Percentiles rank a stretch among this genome's conserved stretches.
Conservation (phyloP, 1,140 invertebrate genomes). For the Colletes gigas region DNA sequence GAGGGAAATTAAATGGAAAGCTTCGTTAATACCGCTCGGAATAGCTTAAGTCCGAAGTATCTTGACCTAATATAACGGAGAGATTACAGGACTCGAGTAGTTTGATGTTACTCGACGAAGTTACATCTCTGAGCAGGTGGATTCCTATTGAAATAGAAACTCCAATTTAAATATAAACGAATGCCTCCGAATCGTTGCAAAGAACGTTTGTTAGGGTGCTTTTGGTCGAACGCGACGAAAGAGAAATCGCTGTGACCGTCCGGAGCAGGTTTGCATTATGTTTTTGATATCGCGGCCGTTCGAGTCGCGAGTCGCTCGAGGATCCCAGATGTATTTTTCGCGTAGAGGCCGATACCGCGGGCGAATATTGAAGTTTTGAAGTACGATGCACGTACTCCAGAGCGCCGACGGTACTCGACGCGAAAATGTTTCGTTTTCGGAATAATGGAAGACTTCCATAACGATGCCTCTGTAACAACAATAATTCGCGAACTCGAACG, state of each 20-base stretch:
- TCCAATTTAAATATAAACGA: too few relatives aligned
- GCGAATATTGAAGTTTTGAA: conserved; percentile 5
- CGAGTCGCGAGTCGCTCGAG: neutral
- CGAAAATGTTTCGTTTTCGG: conserved; percentile 24
- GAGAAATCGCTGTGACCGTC: neutral
- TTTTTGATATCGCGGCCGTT: neutral
- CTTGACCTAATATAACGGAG: neutral
- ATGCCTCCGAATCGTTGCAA: too few relatives aligned
- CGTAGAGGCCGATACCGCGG: neutral
- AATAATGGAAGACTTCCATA: conserved; percentile 4
- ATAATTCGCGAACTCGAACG: neutral
- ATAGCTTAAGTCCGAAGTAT: too few relatives aligned
- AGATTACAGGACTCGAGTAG: neutral
- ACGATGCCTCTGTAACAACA: neutral
- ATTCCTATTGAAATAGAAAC: too few relatives aligned
- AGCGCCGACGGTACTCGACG: neutral
- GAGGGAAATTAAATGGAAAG: too few relatives aligned
- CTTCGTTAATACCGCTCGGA: too few relatives aligned
- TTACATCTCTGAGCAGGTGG: too few relatives aligned
- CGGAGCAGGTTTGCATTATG: neutral
- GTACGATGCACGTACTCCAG: neutral
- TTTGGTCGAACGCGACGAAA: too few relatives aligned
- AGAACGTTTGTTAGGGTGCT: too few relatives aligned
- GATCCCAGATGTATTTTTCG: neutral
- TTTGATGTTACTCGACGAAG: neutral